These are phyloP conservation scores for Nymphalis urticae DNA, from an alignment of 2,888 invertebrate species.

Conservation along the genomic window DNA sequence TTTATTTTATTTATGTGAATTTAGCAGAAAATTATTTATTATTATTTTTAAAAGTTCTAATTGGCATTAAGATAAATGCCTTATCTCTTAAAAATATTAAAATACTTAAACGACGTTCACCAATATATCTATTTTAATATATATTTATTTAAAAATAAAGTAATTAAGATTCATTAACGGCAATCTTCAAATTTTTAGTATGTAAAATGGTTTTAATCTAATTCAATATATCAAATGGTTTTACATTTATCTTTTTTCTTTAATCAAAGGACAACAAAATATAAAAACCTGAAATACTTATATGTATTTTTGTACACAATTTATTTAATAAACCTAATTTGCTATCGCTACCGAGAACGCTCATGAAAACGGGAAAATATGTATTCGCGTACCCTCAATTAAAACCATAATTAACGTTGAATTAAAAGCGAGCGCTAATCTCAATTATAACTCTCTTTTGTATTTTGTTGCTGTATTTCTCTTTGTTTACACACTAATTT, in stretches of 20 bases:
- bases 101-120: too few relatives aligned
- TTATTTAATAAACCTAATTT: not conserved
- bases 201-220: too few relatives aligned
- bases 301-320: too few relatives aligned
- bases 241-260: too few relatives aligned
- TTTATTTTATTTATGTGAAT: not conserved
- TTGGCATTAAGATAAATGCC: too few relatives aligned
- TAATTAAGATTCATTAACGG: too few relatives aligned
- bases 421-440: constrained; percentile 71
- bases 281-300: too few relatives aligned
- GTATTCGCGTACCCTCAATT: constrained; percentile 68
- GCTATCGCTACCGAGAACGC: constrained; percentile 46
- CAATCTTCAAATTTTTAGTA: too few relatives aligned
- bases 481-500: constrained; percentile 27
- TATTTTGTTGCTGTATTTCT: constrained; percentile 42
- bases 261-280: not conserved
- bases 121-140: too few relatives aligned
- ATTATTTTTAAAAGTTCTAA: not conserved
- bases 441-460: constrained; percentile 61
- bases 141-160: too few relatives aligned
- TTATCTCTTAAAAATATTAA: too few relatives aligned
- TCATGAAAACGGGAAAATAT: constrained; percentile 61
- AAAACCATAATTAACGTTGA: constrained; percentile 74
- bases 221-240: too few relatives aligned
- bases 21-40: not conserved